Conservation (phyloP, 2,888 invertebrate genomes). For the Lasioglossum malachurum region DNA sequence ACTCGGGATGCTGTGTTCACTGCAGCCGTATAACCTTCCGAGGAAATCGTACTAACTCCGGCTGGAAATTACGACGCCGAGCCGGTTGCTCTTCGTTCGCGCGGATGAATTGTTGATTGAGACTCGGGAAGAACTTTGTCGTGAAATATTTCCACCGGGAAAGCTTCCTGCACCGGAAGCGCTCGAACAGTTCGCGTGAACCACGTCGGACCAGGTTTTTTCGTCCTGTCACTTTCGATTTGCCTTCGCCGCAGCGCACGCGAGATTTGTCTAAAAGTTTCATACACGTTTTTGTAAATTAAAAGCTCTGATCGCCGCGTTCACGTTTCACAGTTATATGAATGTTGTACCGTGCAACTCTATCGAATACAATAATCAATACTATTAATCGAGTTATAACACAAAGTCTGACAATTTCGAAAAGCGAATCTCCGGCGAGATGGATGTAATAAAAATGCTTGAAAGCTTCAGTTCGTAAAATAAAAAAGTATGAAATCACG, state of each 20-base stretch:
- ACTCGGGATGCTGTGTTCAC: constrained; percentile 44
- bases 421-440: neutral
- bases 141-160: constrained; percentile 1
- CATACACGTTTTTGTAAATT: neutral
- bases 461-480: neutral
- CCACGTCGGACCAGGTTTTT: neutral
- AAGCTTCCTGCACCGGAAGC: neutral
- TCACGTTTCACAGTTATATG: neutral
- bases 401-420: neutral
- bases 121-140: neutral
- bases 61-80: constrained; percentile 17
- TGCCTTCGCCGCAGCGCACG: neutral
- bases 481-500: neutral
- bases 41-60: constrained; percentile 15
- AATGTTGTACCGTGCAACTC: neutral
- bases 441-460: neutral
- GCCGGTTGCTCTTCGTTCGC: constrained; percentile 24
- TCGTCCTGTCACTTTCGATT: neutral
- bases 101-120: neutral
- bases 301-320: neutral
- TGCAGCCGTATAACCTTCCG: constrained; percentile 45
- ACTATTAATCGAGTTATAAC: neutral
- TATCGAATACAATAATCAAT: too few relatives aligned
- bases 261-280: neutral
- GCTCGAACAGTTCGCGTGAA: neutral